Percentiles rank a stretch among this genome's conserved stretches.
Evolutionary conservation across 2,113 vertebrate species (phyloP).

Genomic region (Engraulis encrasicolus): DNA sequence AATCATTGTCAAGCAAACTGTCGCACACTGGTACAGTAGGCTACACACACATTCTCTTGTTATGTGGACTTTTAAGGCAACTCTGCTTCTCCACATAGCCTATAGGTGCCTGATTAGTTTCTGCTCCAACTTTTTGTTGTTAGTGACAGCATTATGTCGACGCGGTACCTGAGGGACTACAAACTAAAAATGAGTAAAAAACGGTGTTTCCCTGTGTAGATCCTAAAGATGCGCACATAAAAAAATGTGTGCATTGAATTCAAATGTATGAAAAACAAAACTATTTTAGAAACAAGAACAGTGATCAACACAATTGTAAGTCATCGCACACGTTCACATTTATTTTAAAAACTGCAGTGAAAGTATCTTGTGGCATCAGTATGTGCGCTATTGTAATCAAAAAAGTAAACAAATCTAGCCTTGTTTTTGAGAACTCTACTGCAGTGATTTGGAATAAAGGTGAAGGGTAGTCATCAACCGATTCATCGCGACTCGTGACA

Average conservation of each 20-base stretch:
- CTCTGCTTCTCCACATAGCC: neutral
- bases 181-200: neutral
- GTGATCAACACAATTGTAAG: neutral
- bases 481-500: neutral
- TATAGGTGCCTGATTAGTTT: neutral
- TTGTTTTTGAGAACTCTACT: neutral
- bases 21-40: neutral
- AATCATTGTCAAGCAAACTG: neutral
- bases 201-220: neutral
- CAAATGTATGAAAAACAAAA: neutral
- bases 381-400: neutral
- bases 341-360: neutral
- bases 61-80: neutral
- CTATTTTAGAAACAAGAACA: neutral
- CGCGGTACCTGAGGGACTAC: neutral
- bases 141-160: neutral
- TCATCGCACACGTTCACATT: neutral
- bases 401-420: neutral
- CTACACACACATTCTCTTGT: neutral
- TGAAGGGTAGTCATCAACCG: neutral
- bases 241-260: neutral
- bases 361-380: neutral
- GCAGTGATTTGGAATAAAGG: neutral
- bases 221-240: neutral
- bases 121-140: neutral